A percentile compares a stretch with the other conserved stretches of the same genome.
Conservation (phyloP, 2,113 vertebrate genomes). For the Agapornis roseicollis region DNA sequence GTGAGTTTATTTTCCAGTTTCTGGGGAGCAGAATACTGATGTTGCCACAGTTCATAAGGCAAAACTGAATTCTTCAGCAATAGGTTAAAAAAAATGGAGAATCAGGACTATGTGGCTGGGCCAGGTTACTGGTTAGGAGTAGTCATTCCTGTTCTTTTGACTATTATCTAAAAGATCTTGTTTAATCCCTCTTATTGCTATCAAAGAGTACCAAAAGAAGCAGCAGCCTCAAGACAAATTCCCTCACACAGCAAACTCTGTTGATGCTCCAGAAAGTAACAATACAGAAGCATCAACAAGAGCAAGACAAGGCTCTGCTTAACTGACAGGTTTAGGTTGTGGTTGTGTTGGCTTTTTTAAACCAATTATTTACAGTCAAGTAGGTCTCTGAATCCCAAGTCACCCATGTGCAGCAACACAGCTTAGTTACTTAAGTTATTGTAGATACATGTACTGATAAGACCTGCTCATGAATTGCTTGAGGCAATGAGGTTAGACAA, state of each 20-base stretch:
- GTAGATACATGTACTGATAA: background rate
- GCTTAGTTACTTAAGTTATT: background rate
- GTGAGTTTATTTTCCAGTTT: background rate
- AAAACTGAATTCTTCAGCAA: background rate
- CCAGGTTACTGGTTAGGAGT: background rate
- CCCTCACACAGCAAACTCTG: background rate
- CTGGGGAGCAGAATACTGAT: background rate
- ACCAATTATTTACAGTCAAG: background rate
- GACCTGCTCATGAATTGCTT: background rate
- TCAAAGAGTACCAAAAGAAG: background rate
- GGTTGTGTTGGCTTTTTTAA: background rate
- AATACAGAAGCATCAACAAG: background rate
- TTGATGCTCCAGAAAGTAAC: background rate
- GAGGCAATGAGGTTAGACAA: background rate
- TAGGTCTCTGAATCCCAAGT: background rate
- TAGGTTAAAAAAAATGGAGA: background rate
- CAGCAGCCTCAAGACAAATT: background rate
- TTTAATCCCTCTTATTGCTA: background rate
- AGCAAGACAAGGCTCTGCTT: background rate
- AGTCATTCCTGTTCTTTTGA: background rate
- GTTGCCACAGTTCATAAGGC: background rate
- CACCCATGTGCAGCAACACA: background rate
- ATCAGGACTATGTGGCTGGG: background rate
- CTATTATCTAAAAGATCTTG: background rate
- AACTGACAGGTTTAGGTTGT: background rate